phyloP scores from a whole-genome alignment of 2,797 vertebrate species.

The Acestrorhynchus altus region DNA sequence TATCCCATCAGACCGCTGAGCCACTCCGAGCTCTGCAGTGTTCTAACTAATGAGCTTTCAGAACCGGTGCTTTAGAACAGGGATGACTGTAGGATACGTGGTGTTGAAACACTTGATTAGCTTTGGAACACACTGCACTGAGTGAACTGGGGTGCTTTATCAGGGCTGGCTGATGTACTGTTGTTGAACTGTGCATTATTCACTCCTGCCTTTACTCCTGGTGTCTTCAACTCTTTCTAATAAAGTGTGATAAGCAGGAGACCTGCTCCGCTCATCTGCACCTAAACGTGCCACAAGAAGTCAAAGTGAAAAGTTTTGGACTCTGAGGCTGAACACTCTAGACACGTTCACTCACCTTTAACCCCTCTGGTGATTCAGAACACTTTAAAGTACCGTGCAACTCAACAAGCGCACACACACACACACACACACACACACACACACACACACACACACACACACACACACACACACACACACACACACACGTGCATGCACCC shows the following conservation, averaged over 20 bases:
- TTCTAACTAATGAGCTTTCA: background rate
- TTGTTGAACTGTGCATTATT: background rate
- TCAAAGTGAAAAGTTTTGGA: background rate
- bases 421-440: background rate
- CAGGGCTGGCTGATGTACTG: background rate
- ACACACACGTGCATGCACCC: background rate
- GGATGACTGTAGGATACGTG: background rate
- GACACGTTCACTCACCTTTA: background rate
- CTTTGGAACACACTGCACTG: background rate
- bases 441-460: background rate
- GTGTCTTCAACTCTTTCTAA: background rate
- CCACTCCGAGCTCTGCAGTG: too few relatives aligned
- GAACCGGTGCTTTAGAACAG: too few relatives aligned
- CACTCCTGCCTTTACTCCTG: background rate
- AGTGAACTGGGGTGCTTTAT: background rate
- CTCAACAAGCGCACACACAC: background rate
- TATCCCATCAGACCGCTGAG: too few relatives aligned
- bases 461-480: background rate
- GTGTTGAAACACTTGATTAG: background rate
- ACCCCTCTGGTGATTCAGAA: background rate
- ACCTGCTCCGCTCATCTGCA: background rate
- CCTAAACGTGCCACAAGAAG: background rate
- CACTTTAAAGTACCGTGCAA: background rate
- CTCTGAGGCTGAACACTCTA: background rate
- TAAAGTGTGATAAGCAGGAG: background rate